phyloP scores from a whole-genome alignment of 2,797 vertebrate genomes.

The Orestias chungarensis region DNA sequence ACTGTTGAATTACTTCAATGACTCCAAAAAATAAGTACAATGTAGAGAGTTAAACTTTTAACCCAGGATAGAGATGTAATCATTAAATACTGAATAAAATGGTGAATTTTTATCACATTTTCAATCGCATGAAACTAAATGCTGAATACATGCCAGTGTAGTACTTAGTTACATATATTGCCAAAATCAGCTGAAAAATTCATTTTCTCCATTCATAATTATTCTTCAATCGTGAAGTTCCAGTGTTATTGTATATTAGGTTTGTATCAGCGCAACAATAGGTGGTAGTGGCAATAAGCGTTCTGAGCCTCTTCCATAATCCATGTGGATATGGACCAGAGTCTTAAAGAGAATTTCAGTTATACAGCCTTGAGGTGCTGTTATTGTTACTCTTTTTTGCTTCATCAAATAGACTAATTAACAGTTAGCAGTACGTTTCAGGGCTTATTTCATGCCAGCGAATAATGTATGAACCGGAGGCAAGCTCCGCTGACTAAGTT shows the following conservation, averaged over 20 bases:
- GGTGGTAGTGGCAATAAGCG: no score
- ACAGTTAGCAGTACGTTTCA: constrained; percentile 14
- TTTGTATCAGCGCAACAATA: no score
- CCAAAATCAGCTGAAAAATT: no score
- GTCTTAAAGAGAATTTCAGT: background rate
- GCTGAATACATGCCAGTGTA: no score
- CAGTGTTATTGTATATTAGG: no score
- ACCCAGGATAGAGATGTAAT: background rate
- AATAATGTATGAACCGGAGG: constrained; percentile 17
- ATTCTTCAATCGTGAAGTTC: no score
- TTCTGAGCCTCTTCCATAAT: background rate
- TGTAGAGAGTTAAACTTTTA: background rate
- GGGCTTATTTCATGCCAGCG: constrained; percentile 17
- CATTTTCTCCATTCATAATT: no score
- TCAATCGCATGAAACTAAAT: no score
- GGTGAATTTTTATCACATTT: no score
- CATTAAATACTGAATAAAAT: background rate
- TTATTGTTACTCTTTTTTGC: constrained; percentile 21
- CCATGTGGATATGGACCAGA: background rate
- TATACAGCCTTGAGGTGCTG: constrained; percentile 2
- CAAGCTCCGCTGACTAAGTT: constrained; percentile 19
- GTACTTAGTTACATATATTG: no score
- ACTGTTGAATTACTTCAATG: no score
- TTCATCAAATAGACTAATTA: constrained; percentile 26
- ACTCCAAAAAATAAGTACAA: background rate